Conservation (phyloP, 2,888 invertebrate species). For the Pediacus dermestoides region DNA sequence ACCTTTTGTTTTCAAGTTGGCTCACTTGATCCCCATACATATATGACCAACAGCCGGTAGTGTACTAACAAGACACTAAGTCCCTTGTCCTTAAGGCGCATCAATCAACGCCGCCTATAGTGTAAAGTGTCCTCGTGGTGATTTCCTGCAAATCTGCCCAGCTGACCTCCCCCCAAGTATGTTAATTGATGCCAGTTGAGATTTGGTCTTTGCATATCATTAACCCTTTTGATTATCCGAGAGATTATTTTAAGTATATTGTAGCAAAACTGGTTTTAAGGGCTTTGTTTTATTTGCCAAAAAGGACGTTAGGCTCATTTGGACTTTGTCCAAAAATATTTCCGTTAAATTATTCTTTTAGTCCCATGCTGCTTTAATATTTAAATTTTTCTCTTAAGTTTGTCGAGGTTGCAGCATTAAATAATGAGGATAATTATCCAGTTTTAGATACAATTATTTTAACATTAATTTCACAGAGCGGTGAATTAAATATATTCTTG, state of each 20-base stretch:
- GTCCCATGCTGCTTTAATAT: too few species aligned
- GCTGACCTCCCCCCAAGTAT: slow-evolving; percentile 32
- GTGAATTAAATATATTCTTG: slow-evolving; percentile 42
- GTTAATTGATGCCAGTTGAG: slow-evolving; percentile 30
- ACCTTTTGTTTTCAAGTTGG: slow-evolving; percentile 41
- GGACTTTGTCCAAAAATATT: too few species aligned
- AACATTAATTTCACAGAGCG: slow-evolving; percentile 46
- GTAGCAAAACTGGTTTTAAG: too few species aligned
- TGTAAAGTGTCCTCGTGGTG: not conserved
- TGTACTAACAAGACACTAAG: slow-evolving; percentile 32
- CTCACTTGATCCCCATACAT: slow-evolving; percentile 41
- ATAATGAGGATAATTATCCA: slow-evolving; percentile 46
- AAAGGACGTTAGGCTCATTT: too few species aligned
- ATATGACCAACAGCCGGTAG: slow-evolving; percentile 26
- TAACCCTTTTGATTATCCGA: too few species aligned
- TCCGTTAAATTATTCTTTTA: too few species aligned
- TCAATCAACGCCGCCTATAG: slow-evolving; percentile 29
- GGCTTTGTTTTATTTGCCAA: too few species aligned
- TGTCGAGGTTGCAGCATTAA: too few species aligned
- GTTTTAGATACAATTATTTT: slow-evolving; percentile 47
- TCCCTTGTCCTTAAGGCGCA: slow-evolving; percentile 32
- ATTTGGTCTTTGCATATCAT: slow-evolving; percentile 32
- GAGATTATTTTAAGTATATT: too few species aligned
- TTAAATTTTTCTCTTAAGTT: too few species aligned
- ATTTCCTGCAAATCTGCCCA: slow-evolving; percentile 29